Evolutionary conservation across 2,797 vertebrate genomes (phyloP), one percentile per base, ranked within the genome.

Genomic region (Artibeus jamaicensis): DNA sequence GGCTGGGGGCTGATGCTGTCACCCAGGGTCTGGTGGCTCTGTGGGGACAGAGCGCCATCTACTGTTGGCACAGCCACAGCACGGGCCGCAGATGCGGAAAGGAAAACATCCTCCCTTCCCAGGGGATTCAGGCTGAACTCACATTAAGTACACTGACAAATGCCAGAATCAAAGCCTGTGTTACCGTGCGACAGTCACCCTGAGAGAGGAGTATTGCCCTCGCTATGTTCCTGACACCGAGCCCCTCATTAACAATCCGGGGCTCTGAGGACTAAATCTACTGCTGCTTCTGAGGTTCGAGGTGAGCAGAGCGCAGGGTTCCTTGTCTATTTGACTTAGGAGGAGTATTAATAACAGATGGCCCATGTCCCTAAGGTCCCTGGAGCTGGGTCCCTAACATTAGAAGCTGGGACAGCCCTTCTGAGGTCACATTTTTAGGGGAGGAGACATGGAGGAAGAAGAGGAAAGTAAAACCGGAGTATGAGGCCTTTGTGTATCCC

Each of bases 31-130:
- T 21, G 1, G 12, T 0, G 0, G 0, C 8, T 57, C 70, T 2
- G 7, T 46, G 77, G 86, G 74, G 22, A 53, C 42, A 55, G 74
- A 1, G 24, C 57, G 76, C 96, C 97, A 93, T 78, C 97, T 96
- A 93, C 88, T 12, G 96, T 29, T 62, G 1, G 2, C 2, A 8
- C 6, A 9, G 57, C 65, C 39, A 42, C 46, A 22, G 62, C 46
- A 48, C 65, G 4, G 2, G n/a, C 46, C 65, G 7, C 34, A 6
- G 5, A 26, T 0, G 2, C 1, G 0, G 76, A 32, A 53, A 67
- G 50, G 34, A 55, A 39, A 37, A 74, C 16, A 1, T 6, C 11
- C 15, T 14, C 3, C 11, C 16, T 9, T 8, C 34, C 0, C 9
- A 12, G 3, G 84, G 67, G 57, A 46, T 44, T 10, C 1, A 29